These are phyloP conservation scores for Cantharis rufa DNA, from an alignment of 2,888 invertebrate species.

Conservation along the genomic window DNA sequence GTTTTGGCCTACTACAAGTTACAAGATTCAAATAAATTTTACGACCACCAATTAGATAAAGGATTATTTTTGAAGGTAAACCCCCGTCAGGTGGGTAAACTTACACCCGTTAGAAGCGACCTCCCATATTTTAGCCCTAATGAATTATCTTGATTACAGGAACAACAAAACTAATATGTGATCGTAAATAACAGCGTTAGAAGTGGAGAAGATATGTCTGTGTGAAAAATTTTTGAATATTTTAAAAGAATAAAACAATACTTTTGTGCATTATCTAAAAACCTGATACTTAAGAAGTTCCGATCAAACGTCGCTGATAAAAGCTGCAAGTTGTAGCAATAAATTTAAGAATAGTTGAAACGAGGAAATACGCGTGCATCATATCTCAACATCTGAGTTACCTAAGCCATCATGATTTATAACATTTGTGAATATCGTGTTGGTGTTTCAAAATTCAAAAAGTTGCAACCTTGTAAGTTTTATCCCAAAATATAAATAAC, in stretches of 20 bases:
- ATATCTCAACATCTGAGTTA: slow-evolving; percentile 41
- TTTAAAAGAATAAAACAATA: not conserved
- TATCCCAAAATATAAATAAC: not conserved
- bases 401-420: slow-evolving; percentile 41
- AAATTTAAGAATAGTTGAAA: slow-evolving; percentile 36
- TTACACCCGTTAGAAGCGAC: not conserved
- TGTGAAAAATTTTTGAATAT: not conserved
- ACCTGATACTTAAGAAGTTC: slow-evolving; percentile 19
- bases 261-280: slow-evolving; percentile 2
- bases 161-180: not conserved
- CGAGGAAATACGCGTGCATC: slow-evolving; percentile 42
- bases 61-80: not conserved
- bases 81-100: not conserved
- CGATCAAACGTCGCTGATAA: slow-evolving; percentile 29
- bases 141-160: not conserved
- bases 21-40: not conserved
- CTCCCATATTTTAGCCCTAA: not conserved
- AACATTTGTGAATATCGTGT: slow-evolving; percentile 13
- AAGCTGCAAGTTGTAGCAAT: slow-evolving; percentile 23
- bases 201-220: not conserved
- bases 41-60: not conserved
- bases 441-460: not conserved
- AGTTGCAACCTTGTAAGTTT: not conserved
- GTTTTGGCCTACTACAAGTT: not conserved
- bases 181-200: not conserved